Evolutionary conservation across 1,140 invertebrate genomes (phyloP).

Genomic region (Euwallacea similis): DNA sequence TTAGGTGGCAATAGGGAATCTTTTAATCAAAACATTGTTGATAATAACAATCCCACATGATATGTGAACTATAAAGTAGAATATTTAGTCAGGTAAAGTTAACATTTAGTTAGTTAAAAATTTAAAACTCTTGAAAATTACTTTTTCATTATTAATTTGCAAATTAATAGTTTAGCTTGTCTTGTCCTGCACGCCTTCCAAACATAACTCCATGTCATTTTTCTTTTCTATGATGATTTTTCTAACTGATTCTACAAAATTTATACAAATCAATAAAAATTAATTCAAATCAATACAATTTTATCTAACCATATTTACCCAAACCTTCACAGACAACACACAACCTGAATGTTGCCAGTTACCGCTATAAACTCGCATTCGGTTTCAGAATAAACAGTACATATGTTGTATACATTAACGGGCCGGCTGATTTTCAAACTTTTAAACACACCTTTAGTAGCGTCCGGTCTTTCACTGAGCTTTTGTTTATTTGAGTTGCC

Average conservation of each 20-base stretch:
- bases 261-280: too few species aligned
- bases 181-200: too few species aligned
- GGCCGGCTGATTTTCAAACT: conserved; percentile 17
- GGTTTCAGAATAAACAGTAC: conserved; percentile 13
- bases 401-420: conserved; percentile 24
- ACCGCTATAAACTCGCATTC: conserved; percentile 19
- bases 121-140: neutral
- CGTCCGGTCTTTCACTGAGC: conserved; percentile 24
- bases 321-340: conserved; percentile 7
- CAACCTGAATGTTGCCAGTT: conserved; percentile 18
- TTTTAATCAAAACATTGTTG: too few species aligned
- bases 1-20: too few species aligned
- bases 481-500: conserved; percentile 20
- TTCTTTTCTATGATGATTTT: too few species aligned
- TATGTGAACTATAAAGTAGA: too few species aligned
- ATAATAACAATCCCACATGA: too few species aligned
- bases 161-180: neutral
- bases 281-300: neutral
- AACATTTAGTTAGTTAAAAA: too few species aligned
- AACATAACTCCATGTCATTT: too few species aligned
- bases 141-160: neutral
- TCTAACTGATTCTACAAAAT: too few species aligned
- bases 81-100: too few species aligned
- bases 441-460: conserved; percentile 23
- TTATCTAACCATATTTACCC: neutral